A percentile compares a stretch with the other conserved stretches of the same genome.
Evolutionary conservation across 2,113 vertebrate genomes (phyloP).

Genomic region (Mixornis gularis): DNA sequence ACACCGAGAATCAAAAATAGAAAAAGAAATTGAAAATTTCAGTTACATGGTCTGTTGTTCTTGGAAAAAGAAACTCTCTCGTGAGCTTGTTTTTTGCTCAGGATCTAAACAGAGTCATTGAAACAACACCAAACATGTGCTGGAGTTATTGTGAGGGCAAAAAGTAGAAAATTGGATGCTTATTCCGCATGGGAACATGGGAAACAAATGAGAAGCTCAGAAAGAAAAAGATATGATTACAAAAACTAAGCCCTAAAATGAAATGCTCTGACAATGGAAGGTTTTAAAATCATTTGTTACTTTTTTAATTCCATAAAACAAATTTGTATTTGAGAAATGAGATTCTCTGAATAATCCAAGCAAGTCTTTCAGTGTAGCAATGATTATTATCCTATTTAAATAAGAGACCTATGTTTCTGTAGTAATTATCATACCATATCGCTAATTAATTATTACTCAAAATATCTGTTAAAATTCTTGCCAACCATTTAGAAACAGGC

Average conservation of each 20-base stretch:
- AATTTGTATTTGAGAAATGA: conserved; percentile 50
- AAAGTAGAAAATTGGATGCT: not conserved
- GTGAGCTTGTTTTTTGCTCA: not conserved
- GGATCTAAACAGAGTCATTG: not conserved
- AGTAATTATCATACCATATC: conserved; percentile 59
- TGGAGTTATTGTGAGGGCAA: not conserved
- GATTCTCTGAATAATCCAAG: conserved; percentile 54
- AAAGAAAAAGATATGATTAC: not conserved
- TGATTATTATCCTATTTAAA: conserved; percentile 65
- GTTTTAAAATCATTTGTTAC: conserved; percentile 8
- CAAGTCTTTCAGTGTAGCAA: conserved; percentile 52
- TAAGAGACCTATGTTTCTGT: conserved; percentile 62
- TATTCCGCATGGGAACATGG: not conserved
- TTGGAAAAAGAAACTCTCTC: not conserved
- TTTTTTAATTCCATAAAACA: conserved; percentile 22
- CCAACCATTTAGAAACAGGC: conserved; percentile 61
- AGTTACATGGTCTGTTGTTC: not conserved
- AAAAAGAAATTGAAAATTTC: not conserved
- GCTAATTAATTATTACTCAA: conserved; percentile 68
- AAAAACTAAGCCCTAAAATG: not conserved
- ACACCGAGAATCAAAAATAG: not conserved
- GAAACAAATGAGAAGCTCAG: not conserved
- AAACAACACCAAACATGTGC: not conserved
- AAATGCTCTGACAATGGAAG: not conserved
- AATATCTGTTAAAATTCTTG: conserved; percentile 67